Percentiles rank a stretch among this genome's conserved stretches.
Conservation (phyloP, 92 coral and sea anemone genomes). For the Nematostella vectensis region DNA sequence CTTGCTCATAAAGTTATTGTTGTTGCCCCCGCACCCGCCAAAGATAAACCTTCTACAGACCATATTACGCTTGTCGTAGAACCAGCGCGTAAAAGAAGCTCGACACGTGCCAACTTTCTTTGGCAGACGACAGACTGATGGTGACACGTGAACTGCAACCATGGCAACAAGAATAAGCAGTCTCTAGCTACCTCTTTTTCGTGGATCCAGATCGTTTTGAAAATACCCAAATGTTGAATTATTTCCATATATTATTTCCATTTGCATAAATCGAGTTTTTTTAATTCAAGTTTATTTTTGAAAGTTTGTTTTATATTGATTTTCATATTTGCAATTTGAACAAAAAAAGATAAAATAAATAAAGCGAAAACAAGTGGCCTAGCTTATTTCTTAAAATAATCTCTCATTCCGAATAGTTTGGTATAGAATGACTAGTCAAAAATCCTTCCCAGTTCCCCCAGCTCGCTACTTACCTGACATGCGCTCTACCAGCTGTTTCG, state of each 20-base stretch:
- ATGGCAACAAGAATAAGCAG: not conserved
- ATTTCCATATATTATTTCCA: too few relatives aligned
- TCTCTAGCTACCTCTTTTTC: too few relatives aligned
- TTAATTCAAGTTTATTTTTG: too few relatives aligned
- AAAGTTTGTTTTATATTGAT: too few relatives aligned
- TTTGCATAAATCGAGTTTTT: too few relatives aligned
- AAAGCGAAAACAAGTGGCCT: too few relatives aligned
- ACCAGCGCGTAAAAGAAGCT: slow-evolving; percentile 62
- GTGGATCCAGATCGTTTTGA: too few relatives aligned
- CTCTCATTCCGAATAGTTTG: too few relatives aligned
- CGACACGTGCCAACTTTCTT: slow-evolving; percentile 60
- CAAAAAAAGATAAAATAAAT: too few relatives aligned
- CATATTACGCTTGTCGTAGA: slow-evolving; percentile 32
- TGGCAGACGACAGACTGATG: slow-evolving; percentile 41
- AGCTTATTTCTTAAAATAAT: too few relatives aligned
- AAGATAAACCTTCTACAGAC: slow-evolving; percentile 52
- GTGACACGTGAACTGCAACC: slow-evolving; percentile 1
- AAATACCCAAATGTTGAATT: too few relatives aligned
- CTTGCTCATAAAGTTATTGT: slow-evolving; percentile 62
- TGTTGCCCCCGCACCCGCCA: slow-evolving; percentile 83
- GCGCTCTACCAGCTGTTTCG: slow-evolving; percentile 2
- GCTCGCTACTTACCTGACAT: slow-evolving; percentile 14
- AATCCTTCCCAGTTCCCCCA: not conserved
- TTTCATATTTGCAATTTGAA: too few relatives aligned
- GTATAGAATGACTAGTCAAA: not conserved